These are phyloP conservation scores for Micrasema longulum DNA, from an alignment of 1,140 invertebrate species.

Conservation along the genomic window DNA sequence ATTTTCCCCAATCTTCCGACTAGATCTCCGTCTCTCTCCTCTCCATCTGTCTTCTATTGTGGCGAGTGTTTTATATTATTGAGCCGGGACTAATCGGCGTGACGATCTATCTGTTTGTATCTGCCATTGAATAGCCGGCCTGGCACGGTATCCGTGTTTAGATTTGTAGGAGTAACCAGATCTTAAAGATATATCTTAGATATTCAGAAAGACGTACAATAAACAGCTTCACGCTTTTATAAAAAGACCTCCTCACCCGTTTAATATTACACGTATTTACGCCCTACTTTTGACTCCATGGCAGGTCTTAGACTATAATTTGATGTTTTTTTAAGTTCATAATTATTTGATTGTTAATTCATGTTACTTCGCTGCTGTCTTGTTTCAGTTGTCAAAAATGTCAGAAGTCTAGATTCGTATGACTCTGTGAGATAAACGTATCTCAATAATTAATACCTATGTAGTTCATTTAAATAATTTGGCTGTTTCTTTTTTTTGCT, in stretches of 20 bases:
- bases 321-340: neutral
- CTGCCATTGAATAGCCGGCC: slow-evolving; percentile 39
- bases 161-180: slow-evolving; percentile 41
- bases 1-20: slow-evolving; percentile 44
- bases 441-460: too few relatives aligned
- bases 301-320: neutral
- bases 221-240: slow-evolving; percentile 21
- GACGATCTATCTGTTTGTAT: slow-evolving; percentile 43
- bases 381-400: slow-evolving; percentile 11
- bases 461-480: too few relatives aligned
- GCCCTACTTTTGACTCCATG: neutral
- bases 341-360: slow-evolving; percentile 4
- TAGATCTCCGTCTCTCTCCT: slow-evolving; percentile 28
- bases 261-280: neutral
- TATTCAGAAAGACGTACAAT: slow-evolving; percentile 4
- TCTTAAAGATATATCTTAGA: slow-evolving; percentile 23
- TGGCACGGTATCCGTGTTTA: slow-evolving; percentile 38
- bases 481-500: too few relatives aligned
- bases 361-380: slow-evolving; percentile 17
- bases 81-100: slow-evolving; percentile 49
- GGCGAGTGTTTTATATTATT: slow-evolving; percentile 47
- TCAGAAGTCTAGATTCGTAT: neutral
- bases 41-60: slow-evolving; percentile 42
- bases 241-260: neutral
- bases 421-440: too few relatives aligned